These are phyloP conservation scores for Macroteleia sp. DNA, from an alignment of 2,888 invertebrate genomes.

Conservation along the genomic window DNA sequence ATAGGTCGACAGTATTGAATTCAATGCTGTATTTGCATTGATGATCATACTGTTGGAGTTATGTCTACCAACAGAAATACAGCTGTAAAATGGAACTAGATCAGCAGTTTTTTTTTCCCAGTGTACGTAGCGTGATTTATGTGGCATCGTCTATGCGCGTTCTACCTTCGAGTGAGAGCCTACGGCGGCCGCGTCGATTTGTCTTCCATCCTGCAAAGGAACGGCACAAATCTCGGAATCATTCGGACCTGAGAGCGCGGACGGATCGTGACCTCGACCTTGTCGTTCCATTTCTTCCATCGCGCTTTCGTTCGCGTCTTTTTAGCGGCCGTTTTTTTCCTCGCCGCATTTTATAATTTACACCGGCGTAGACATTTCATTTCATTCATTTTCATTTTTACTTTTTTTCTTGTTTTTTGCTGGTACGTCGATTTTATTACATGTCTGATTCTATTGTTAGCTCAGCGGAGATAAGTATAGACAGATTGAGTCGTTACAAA, in stretches of 20 bases:
- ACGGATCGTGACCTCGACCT: slow-evolving; percentile 59
- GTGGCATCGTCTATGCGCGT: slow-evolving; percentile 28
- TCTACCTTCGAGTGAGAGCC: slow-evolving; percentile 41
- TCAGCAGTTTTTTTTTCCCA: too few relatives aligned
- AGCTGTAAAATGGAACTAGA: too few relatives aligned
- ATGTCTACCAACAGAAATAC: too few relatives aligned
- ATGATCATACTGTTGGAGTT: too few relatives aligned
- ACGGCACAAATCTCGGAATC: slow-evolving; percentile 53
- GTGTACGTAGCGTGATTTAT: slow-evolving; percentile 48
- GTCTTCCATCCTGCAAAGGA: slow-evolving; percentile 43
- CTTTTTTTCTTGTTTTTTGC: too few relatives aligned
- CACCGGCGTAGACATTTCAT: too few relatives aligned
- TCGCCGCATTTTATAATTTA: too few relatives aligned
- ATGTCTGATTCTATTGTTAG: slow-evolving; percentile 62
- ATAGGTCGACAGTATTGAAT: too few relatives aligned
- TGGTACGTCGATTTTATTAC: slow-evolving; percentile 46
- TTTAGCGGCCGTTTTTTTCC: too few relatives aligned
- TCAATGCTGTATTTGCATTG: too few relatives aligned
- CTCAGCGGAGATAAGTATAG: slow-evolving; percentile 57
- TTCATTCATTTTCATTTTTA: too few relatives aligned
- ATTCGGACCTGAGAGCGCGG: slow-evolving; percentile 32
- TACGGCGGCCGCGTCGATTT: slow-evolving; percentile 40
- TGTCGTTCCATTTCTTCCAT: slow-evolving; percentile 50
- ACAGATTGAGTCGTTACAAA: slow-evolving; percentile 67
- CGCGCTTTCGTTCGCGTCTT: slow-evolving; percentile 43